Evolutionary conservation across 2,113 vertebrate species (phyloP).

Genomic region (Cranoglanis bouderius): DNA sequence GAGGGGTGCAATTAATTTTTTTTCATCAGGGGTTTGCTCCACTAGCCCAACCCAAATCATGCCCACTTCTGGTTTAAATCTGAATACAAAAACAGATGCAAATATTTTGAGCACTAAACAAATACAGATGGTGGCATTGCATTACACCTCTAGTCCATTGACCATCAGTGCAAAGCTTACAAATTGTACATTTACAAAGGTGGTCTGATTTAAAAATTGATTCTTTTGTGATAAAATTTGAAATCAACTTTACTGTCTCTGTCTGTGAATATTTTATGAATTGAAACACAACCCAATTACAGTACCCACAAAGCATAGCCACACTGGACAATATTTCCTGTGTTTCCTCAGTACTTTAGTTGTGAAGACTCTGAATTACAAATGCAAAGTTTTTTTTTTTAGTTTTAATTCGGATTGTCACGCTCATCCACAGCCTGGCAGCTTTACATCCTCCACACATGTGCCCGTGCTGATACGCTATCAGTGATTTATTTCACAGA

Average conservation of each 20-base stretch:
- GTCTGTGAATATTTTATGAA: neutral
- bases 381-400: neutral
- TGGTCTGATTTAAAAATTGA: neutral
- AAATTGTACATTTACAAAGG: neutral
- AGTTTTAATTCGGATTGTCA: conserved; percentile 17
- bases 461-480: conserved; percentile 50
- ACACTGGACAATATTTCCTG: neutral
- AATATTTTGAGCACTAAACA: neutral
- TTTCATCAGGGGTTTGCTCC: neutral
- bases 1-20: neutral
- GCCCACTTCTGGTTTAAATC: neutral
- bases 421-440: conserved; percentile 23
- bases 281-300: conserved; percentile 1
- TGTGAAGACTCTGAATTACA: neutral
- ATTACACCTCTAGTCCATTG: neutral
- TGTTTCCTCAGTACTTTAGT: neutral
- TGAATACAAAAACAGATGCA: neutral
- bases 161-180: neutral
- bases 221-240: neutral
- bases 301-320: neutral
- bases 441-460: conserved; percentile 48
- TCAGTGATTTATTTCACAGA: conserved; percentile 64
- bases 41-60: neutral
- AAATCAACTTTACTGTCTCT: neutral
- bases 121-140: neutral